Base-by-base conservation (phyloP, 2,113 vertebrate species). In the Pollimyrus isidori region DNA sequence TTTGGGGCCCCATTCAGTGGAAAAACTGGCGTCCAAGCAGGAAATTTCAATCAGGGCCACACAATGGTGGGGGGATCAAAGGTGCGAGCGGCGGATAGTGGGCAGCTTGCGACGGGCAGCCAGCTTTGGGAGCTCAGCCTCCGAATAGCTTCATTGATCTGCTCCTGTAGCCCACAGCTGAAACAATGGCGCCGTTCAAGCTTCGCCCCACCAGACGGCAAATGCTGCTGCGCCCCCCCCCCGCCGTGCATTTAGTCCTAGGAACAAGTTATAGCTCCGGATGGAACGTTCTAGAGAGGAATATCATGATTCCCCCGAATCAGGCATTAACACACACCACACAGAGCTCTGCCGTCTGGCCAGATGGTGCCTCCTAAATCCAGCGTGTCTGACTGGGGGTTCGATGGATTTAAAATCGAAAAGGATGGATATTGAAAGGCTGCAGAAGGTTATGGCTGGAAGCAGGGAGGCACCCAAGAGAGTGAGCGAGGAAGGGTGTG, bases 121-220 rank as follows among this genome's bases (percentile, higher is more conserved):
- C 73, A 80, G 26, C 35, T 58, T 58, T 84, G 82, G 23, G 26
- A 30, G 65, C 62, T 83, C 4, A 26, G 17, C 83, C 62, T 87
- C 15, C 10, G 49, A 53, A 92, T 89, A 87, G 89, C 87, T 91
- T 90, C 87, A 91, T 90, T 69, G 86, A 73, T 89, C 65, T 80
- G 17, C 87, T 26, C 49, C 83, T 30, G 42, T 84, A 7, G 39
- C 82, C 82, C 11, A 7, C 82, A 56, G 39, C 73, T 80, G 73
- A 26, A 42, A 80, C 73, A 80, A 80, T 80, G 73, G 30, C 19
- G 73, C 73, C 35, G 35, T 42, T 80, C 73, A 17, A 35, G 17
- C 73, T 80, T 35, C 13, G 35, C 39, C 35, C 19, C 6, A 17
- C 17, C 73, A 80, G 73, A 80, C 35, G 73, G 73, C 30, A 6